phyloP scores from a whole-genome alignment of 2,888 invertebrate genomes.

The Orthosia incerta region DNA sequence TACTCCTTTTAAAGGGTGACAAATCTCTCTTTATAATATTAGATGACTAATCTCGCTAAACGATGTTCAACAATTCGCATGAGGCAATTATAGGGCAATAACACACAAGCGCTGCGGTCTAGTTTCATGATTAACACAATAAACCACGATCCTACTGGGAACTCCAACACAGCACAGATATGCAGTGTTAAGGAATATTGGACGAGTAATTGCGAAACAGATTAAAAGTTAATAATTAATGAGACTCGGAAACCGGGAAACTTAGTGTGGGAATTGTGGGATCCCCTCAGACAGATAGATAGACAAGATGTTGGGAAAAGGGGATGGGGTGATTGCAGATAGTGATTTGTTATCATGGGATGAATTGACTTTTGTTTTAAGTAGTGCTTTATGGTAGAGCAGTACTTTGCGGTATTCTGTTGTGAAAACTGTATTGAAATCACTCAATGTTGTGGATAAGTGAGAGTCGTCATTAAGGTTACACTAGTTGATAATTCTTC shows the following conservation, averaged over 20 bases:
- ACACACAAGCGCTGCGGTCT: neutral
- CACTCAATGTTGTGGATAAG: no score
- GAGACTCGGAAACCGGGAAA: constrained; percentile 21
- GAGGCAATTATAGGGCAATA: neutral
- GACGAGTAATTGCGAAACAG: constrained; percentile 28
- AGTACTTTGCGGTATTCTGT: no score
- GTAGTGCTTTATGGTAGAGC: neutral
- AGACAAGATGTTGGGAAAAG: neutral
- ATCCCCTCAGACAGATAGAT: constrained; percentile 6
- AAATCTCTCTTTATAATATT: no score
- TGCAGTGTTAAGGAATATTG: constrained; percentile 12
- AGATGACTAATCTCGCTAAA: neutral
- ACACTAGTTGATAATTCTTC: no score
- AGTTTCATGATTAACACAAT: neutral
- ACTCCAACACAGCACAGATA: constrained; percentile 23
- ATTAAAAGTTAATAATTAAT: constrained; percentile 52
- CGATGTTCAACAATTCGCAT: neutral
- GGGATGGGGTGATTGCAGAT: neutral
- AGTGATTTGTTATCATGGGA: neutral
- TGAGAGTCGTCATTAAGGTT: no score
- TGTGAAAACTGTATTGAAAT: no score
- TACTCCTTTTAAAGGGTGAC: no score
- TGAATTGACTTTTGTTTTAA: neutral
- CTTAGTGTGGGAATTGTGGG: constrained; percentile 23
- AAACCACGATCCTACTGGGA: constrained; percentile 1